phyloP scores from a whole-genome alignment of 2,113 vertebrate genomes.

The Thinocorus orbignyianus region DNA sequence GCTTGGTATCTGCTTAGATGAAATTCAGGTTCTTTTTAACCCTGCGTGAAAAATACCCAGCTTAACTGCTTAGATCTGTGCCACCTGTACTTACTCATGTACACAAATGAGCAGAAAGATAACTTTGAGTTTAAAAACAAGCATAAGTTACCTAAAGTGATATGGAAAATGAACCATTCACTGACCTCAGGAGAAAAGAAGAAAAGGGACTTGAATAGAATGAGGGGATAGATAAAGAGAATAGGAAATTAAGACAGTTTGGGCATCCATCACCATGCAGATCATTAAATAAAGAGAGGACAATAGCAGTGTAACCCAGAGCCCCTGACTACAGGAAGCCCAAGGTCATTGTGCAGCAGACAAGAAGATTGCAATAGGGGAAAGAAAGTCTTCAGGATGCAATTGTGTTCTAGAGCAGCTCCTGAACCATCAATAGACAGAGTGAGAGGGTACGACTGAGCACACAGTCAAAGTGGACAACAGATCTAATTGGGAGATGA shows the following conservation, averaged over 20 bases:
- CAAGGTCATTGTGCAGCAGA: neutral
- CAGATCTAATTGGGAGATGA: neutral
- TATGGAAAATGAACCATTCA: neutral
- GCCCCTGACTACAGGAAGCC: neutral
- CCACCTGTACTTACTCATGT: neutral
- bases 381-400: neutral
- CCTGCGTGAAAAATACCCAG: neutral
- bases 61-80: neutral
- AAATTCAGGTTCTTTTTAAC: neutral
- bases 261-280: neutral
- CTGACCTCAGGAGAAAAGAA: neutral
- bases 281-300: neutral
- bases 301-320: neutral
- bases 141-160: neutral
- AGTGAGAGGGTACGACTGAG: neutral
- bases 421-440: neutral
- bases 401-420: accelerated
- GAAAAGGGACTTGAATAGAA: neutral
- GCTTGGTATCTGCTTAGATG: neutral
- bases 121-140: neutral
- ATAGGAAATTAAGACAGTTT: neutral
- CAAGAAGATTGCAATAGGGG: neutral
- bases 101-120: neutral
- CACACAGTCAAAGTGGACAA: neutral
- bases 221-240: neutral